Percentiles rank a stretch among this genome's conserved stretches.
phyloP scores from a whole-genome alignment of 2,797 vertebrate genomes.

The Sternotherus odoratus region DNA sequence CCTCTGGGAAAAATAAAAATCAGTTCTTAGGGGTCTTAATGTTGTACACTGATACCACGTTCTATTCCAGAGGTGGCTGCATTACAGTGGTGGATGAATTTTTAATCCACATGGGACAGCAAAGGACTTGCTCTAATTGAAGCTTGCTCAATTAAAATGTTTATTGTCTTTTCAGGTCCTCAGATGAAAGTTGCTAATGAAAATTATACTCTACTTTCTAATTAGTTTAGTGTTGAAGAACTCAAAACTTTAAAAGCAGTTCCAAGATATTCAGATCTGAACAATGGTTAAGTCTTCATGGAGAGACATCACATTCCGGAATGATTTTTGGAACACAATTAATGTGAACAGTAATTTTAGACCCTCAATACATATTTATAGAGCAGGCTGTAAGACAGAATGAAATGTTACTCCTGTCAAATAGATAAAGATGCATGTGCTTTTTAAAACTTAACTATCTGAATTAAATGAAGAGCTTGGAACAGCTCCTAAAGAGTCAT shows the following conservation, averaged over 20 bases:
- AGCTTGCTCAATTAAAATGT: not conserved
- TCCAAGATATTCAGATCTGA: constrained; percentile 24
- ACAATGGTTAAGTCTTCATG: constrained; percentile 21
- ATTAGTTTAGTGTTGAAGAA: constrained; percentile 32
- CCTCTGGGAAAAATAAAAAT: no score
- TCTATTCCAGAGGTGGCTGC: not conserved
- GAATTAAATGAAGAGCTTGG: constrained; percentile 10
- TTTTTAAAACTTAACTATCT: not conserved
- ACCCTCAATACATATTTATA: not conserved
- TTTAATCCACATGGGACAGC: not conserved
- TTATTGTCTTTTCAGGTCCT: constrained; percentile 5
- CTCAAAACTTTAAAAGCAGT: constrained; percentile 35
- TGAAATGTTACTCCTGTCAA: constrained; percentile 22
- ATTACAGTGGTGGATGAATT: not conserved
- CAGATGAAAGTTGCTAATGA: constrained; percentile 22
- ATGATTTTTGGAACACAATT: not conserved
- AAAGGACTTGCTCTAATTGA: not conserved
- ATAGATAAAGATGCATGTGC: constrained; percentile 7
- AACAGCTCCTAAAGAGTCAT: constrained; percentile 55
- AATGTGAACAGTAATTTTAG: constrained; percentile 46
- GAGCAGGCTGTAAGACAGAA: constrained; percentile 39
- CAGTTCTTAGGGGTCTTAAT: not conserved
- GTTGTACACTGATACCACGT: not conserved
- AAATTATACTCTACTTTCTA: constrained; percentile 19
- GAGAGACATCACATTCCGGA: not conserved